phyloP scores from a whole-genome alignment of 2,888 invertebrate species.

The Synergus gifuensis region DNA sequence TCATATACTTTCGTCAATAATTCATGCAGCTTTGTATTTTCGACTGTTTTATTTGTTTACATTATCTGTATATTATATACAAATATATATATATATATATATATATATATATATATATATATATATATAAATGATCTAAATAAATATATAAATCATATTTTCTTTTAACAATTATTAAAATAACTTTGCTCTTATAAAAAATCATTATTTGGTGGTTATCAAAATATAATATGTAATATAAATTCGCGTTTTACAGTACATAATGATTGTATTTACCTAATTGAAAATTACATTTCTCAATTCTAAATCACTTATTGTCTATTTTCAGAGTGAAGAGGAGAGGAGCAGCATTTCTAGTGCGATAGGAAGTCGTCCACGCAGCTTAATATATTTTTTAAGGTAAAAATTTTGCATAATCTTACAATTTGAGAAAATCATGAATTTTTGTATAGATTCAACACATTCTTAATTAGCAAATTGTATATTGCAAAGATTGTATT shows the following conservation, averaged over 20 bases:
- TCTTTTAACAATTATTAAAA: neutral
- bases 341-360: slow-evolving; percentile 56
- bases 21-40: neutral
- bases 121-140: neutral
- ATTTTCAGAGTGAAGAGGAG: slow-evolving; percentile 71
- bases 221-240: neutral
- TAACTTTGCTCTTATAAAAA: neutral
- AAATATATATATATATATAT: too few relatives aligned
- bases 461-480: neutral
- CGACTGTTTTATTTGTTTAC: neutral
- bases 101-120: neutral
- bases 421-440: slow-evolving; percentile 53
- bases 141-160: neutral
- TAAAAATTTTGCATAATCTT: slow-evolving; percentile 76
- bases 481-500: slow-evolving; percentile 12
- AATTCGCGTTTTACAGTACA: slow-evolving; percentile 4
- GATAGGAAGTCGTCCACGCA: slow-evolving; percentile 63
- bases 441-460: slow-evolving; percentile 46
- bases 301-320: slow-evolving; percentile 66
- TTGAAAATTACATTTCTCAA: neutral
- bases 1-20: neutral
- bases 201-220: neutral
- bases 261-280: neutral
- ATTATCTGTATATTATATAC: too few relatives aligned
- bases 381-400: slow-evolving; percentile 75